Conservation (phyloP, 2,797 vertebrate species). For the Sebastes ruberrimus region DNA sequence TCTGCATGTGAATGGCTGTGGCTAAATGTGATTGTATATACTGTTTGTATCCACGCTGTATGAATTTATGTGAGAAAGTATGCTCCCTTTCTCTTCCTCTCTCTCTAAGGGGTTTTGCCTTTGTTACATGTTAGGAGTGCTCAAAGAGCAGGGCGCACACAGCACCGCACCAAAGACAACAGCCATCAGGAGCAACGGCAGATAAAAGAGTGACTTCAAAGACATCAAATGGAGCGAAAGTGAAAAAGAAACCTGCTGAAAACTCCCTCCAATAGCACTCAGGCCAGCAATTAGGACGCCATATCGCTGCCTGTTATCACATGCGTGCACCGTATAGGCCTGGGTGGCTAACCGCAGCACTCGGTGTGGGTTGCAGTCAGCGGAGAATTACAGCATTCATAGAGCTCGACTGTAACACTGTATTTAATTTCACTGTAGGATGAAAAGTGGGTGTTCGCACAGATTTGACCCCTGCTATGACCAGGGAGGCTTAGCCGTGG, state of each 20-base stretch:
- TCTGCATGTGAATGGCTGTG: slow-evolving; percentile 48
- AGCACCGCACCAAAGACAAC: slow-evolving; percentile 81
- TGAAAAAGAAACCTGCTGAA: slow-evolving; percentile 81
- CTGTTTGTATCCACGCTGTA: slow-evolving; percentile 25
- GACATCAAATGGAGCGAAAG: slow-evolving; percentile 79
- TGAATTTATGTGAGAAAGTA: slow-evolving; percentile 51
- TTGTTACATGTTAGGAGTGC: slow-evolving; percentile 81
- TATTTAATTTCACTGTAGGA: slow-evolving; percentile 77
- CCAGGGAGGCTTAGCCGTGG: slow-evolving; percentile 65
- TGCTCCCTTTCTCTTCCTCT: slow-evolving; percentile 48
- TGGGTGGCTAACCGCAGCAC: slow-evolving; percentile 71
- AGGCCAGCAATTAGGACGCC: slow-evolving; percentile 80
- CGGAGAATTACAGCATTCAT: slow-evolving; percentile 62
- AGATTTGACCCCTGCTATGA: slow-evolving; percentile 71
- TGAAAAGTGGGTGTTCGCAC: slow-evolving; percentile 80
- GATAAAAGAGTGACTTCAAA: slow-evolving; percentile 86
- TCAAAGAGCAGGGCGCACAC: slow-evolving; percentile 77
- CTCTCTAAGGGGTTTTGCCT: slow-evolving; percentile 78
- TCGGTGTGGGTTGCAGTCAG: slow-evolving; percentile 77
- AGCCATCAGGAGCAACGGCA: slow-evolving; percentile 81
- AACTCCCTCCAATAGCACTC: slow-evolving; percentile 78
- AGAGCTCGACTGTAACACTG: slow-evolving; percentile 57
- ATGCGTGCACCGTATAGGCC: slow-evolving; percentile 47
- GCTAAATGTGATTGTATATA: slow-evolving; percentile 55
- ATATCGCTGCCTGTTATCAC: slow-evolving; percentile 70